Evolutionary conservation across 2,113 vertebrate genomes (phyloP).

Genomic region (Vulpes ferrilata): DNA sequence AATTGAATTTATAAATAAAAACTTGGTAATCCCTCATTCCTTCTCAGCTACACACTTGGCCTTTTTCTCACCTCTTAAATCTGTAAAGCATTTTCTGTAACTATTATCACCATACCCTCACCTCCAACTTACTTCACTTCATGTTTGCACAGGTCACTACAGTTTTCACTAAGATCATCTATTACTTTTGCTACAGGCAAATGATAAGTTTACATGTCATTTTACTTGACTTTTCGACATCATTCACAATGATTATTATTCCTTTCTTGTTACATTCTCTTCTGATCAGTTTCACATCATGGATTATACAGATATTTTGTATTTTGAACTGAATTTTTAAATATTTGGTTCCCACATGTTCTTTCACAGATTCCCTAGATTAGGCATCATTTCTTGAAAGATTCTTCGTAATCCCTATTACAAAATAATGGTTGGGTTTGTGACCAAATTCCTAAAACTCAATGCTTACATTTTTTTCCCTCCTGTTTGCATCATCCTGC

Average conservation of each 20-base stretch:
- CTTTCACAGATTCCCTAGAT: not conserved
- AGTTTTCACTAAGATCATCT: not conserved
- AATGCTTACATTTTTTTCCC: not conserved
- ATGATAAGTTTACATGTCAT: not conserved
- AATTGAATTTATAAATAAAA: not conserved
- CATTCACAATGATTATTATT: not conserved
- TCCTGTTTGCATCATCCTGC: not conserved
- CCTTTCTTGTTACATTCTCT: not conserved
- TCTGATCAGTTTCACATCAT: not conserved
- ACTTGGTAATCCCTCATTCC: not conserved
- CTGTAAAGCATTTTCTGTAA: not conserved
- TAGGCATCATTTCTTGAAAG: not conserved
- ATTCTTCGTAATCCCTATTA: not conserved
- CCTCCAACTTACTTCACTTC: not conserved
- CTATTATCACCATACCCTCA: not conserved
- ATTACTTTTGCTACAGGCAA: not conserved
- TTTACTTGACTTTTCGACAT: not conserved
- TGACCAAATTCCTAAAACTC: not conserved
- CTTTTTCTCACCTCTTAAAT: not conserved
- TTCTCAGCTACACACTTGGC: not conserved
- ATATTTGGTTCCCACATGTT: not conserved
- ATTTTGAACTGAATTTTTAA: not conserved
- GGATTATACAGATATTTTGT: not conserved
- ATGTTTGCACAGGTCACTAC: not conserved
- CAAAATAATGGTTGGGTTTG: not conserved